Evolutionary conservation across 2,888 invertebrate species (phyloP).

Genomic region (Chorisops tibialis): DNA sequence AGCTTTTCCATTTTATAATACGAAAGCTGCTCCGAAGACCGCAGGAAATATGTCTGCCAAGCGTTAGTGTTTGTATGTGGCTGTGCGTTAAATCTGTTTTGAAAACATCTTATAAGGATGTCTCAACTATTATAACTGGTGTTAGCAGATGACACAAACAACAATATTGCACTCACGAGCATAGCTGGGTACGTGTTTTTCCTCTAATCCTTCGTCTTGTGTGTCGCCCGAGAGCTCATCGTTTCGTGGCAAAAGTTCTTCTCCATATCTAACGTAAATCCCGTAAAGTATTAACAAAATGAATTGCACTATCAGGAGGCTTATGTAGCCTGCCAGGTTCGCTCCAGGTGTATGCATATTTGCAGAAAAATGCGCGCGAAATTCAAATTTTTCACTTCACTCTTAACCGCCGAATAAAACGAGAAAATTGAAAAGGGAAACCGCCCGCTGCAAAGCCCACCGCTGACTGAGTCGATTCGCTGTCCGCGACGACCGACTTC

Average conservation of each 20-base stretch:
- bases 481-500: neutral
- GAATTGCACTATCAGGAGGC: constrained; percentile 55
- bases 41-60: no score
- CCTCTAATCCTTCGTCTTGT: constrained; percentile 46
- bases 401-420: neutral
- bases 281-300: constrained; percentile 55
- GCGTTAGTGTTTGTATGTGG: no score
- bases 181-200: constrained; percentile 50
- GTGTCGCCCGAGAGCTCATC: constrained; percentile 25
- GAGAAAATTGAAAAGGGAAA: neutral
- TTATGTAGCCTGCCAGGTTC: constrained; percentile 50
- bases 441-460: neutral
- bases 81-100: no score
- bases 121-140: no score
- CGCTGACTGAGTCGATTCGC: neutral
- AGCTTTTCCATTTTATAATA: no score
- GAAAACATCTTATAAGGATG: no score
- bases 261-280: constrained; percentile 54
- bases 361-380: neutral
- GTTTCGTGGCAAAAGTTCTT: constrained; percentile 43
- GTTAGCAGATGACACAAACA: neutral
- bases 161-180: constrained; percentile 48
- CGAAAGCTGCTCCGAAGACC: no score
- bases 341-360: constrained; percentile 47
- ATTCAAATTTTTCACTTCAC: neutral